Conservation (phyloP, 1,140 invertebrate genomes). For the Pectinophora gossypiella region DNA sequence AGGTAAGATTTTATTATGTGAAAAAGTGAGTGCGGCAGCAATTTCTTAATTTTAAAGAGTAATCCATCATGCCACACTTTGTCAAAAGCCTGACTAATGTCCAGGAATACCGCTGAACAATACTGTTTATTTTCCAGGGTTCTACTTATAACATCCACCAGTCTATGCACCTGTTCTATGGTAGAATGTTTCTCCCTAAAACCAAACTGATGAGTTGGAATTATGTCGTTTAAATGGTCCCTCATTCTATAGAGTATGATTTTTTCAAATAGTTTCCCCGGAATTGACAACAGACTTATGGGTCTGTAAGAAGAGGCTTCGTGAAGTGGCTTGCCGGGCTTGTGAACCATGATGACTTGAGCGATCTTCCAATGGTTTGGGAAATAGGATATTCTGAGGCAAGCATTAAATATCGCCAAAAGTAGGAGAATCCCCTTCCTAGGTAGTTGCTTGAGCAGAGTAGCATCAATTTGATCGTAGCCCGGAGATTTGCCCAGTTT, state of each 20-base stretch:
- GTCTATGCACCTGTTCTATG: neutral
- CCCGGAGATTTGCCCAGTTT: slow-evolving; percentile 17
- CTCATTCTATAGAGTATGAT: neutral
- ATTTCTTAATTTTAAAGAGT: neutral
- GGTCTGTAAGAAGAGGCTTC: neutral
- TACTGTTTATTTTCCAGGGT: neutral
- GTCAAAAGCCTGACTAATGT: neutral
- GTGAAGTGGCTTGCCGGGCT: neutral
- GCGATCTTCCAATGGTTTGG: neutral
- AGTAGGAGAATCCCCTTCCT: slow-evolving; percentile 3
- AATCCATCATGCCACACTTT: neutral
- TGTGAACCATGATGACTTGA: neutral
- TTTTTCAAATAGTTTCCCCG: neutral
- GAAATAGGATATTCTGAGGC: neutral
- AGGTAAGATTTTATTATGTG: neutral
- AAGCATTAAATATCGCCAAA: slow-evolving; percentile 7
- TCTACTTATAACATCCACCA: neutral
- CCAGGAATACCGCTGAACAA: slow-evolving; percentile 1
- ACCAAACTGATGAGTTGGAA: neutral
- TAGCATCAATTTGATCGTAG: slow-evolving; percentile 21
- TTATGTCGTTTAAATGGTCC: neutral
- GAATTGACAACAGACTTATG: neutral
- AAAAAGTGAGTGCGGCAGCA: neutral
- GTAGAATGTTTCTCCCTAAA: neutral
- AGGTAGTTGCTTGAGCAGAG: slow-evolving; percentile 17